A percentile compares a stretch with the other conserved stretches of the same genome.
Evolutionary conservation across 2,888 invertebrate species (phyloP).

Genomic region (Sinhomidia bicolor): DNA sequence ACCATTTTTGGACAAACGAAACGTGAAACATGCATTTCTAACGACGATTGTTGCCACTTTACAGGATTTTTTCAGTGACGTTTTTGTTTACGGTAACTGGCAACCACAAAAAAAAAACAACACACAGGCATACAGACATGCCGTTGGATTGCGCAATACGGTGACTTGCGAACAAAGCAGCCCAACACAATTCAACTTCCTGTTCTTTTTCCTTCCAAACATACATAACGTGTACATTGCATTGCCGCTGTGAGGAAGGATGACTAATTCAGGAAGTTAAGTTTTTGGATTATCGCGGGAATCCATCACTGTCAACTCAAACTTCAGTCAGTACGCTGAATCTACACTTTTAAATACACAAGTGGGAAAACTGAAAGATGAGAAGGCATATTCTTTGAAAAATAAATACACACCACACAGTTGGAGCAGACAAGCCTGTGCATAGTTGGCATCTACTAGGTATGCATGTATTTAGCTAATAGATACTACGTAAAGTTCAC

Average conservation of each 20-base stretch:
- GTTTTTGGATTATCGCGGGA: slow-evolving; percentile 70
- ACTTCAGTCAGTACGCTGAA: slow-evolving; percentile 10
- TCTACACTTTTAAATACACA: slow-evolving; percentile 50
- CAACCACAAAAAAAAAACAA: not conserved
- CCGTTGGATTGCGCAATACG: too few relatives aligned
- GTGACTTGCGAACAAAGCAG: too few relatives aligned
- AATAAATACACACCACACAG: not conserved
- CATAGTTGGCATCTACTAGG: not conserved
- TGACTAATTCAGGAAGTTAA: slow-evolving; percentile 74
- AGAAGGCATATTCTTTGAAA: not conserved
- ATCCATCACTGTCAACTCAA: slow-evolving; percentile 75
- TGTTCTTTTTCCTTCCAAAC: not conserved
- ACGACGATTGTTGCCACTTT: too few relatives aligned
- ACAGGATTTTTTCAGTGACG: too few relatives aligned
- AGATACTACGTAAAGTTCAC: not conserved
- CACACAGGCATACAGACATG: not conserved
- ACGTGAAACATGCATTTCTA: too few relatives aligned
- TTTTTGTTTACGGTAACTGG: too few relatives aligned
- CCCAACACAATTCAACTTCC: too few relatives aligned
- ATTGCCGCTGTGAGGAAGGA: slow-evolving; percentile 51
- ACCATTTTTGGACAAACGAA: too few relatives aligned
- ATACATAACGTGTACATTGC: not conserved
- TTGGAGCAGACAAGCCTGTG: not conserved
- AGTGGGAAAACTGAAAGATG: slow-evolving; percentile 52
- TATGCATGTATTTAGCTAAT: not conserved